Percentiles rank a stretch among this genome's conserved stretches.
Conservation (phyloP, 2,888 invertebrate species). For the Aphrophora alni region DNA sequence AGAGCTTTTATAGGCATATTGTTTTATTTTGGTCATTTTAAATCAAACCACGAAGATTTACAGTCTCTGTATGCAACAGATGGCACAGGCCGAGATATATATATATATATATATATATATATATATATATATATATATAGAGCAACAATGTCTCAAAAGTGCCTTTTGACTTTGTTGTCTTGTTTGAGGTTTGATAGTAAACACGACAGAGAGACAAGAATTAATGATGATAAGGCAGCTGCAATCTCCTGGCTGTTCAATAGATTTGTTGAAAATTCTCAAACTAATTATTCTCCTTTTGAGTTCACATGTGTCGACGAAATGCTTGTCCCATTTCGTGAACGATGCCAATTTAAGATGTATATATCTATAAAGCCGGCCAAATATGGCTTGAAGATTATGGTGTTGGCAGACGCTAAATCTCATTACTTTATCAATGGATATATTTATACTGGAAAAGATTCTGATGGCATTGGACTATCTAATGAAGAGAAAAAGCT, state of each 20-base stretch:
- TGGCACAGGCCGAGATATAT: background rate
- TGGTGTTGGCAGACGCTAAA: slow-evolving; percentile 46
- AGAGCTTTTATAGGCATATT: slow-evolving; percentile 13
- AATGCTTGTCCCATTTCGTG: slow-evolving; percentile 9
- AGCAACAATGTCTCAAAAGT: background rate
- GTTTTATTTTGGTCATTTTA: slow-evolving; percentile 13
- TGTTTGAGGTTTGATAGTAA: slow-evolving; percentile 3
- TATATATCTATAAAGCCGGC: slow-evolving; percentile 35
- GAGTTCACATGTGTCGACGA: slow-evolving; percentile 12
- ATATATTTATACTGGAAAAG: slow-evolving; percentile 52
- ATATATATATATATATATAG: too few species aligned
- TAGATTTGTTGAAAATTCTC: slow-evolving; percentile 13
- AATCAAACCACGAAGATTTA: slow-evolving; percentile 16
- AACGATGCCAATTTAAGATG: background rate
- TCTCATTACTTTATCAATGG: slow-evolving; percentile 49
- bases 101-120: too few species aligned
- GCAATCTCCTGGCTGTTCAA: slow-evolving; percentile 12
- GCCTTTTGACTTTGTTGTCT: slow-evolving; percentile 9
- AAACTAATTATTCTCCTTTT: background rate
- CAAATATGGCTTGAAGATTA: slow-evolving; percentile 50
- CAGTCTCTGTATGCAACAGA: slow-evolving; percentile 12
- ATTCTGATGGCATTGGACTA: slow-evolving; percentile 50
- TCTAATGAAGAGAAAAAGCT: slow-evolving; percentile 49
- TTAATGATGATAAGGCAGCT: background rate
- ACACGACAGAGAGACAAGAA: background rate